Percentiles rank a stretch among this genome's conserved stretches.
Evolutionary conservation across 1,140 invertebrate species (phyloP).

Genomic region (Cylas formicarius): DNA sequence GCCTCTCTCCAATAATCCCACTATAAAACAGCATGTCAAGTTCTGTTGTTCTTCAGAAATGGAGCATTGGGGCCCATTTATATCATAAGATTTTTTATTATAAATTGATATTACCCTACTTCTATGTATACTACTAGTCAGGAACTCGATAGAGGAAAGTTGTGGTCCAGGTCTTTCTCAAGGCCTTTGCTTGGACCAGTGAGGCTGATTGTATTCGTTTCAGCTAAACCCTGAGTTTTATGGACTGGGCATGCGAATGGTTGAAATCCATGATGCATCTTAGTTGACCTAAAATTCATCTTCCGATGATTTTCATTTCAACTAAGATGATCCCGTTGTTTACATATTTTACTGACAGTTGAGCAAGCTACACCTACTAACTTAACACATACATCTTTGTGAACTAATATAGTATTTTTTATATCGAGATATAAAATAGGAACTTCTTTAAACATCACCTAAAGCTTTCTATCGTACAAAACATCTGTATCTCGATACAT

Average conservation of each 20-base stretch:
- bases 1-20: too few species aligned
- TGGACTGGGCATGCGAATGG: conserved; percentile 7
- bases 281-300: too few species aligned
- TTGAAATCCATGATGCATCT: not conserved
- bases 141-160: conserved; percentile 41
- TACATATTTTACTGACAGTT: conserved; percentile 40
- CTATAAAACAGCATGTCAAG: too few species aligned
- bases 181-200: conserved; percentile 22
- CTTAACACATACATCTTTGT: conserved; percentile 39
- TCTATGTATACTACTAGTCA: conserved; percentile 37
- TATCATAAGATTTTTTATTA: too few species aligned
- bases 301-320: too few species aligned
- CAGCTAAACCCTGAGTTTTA: conserved; percentile 41
- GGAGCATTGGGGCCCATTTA: too few species aligned
- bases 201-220: conserved; percentile 42
- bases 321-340: too few species aligned
- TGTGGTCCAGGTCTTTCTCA: conserved; percentile 7
- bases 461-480: conserved; percentile 42
- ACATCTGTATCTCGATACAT: conserved; percentile 40
- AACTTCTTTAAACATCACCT: conserved; percentile 45
- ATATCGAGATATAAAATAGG: conserved; percentile 45
- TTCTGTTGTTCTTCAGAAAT: too few species aligned
- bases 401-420: conserved; percentile 35
- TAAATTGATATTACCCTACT: conserved; percentile 18
- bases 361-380: conserved; percentile 44